Evolutionary conservation across 37 sponge, comb jelly and placozoan species (phyloP), one percentile per base, ranked within the genome.

Genomic region (Dysidea cf. avara): DNA sequence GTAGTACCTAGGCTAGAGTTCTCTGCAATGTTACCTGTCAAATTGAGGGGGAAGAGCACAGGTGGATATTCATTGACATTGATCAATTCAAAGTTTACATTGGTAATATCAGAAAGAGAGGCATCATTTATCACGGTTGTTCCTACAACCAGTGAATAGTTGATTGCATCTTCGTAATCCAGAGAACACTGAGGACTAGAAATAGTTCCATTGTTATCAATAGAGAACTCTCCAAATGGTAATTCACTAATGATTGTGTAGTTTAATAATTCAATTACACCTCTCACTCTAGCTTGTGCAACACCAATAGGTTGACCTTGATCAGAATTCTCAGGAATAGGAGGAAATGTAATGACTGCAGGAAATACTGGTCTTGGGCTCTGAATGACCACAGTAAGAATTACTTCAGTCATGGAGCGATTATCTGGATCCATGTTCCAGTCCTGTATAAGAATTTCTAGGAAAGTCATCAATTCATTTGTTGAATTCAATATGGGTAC

Each of bases 11-110:
- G 39, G 7, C 55, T 18, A 9, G 66, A 20, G 55, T 71, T 48
- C 43, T 84, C 88, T 22, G 37, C 46, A 21, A 76, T 37, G 22
- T 34, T 52, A 24, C 56, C 80, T 21, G 68, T 36, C 16, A 82
- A 40, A 32, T 75, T 64, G 34, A 64, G 16, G 7, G 87, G 83
- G 33, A 80, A 82, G n/a, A 94, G 74, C 28, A 58, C 68, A 21
- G 94, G 94, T 22, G 75, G 39, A 63, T 90, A 79, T 56, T 94
- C 94, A 66, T 91, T 91, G 7, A 13, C n/a, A 32, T 86, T 87
- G 9, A 9, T 43, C 5, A 43, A 9, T 43, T 12, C 46, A 43
- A 43, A 12, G n/a, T 28, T 39, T 16, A 83, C 62, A 31, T 37
- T 50, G 12, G 59, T 68, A n/a, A 72, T 37, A 5, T 34, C 18